Evolutionary conservation across 2,888 invertebrate species (phyloP).

Genomic region (Hyalella azteca): DNA sequence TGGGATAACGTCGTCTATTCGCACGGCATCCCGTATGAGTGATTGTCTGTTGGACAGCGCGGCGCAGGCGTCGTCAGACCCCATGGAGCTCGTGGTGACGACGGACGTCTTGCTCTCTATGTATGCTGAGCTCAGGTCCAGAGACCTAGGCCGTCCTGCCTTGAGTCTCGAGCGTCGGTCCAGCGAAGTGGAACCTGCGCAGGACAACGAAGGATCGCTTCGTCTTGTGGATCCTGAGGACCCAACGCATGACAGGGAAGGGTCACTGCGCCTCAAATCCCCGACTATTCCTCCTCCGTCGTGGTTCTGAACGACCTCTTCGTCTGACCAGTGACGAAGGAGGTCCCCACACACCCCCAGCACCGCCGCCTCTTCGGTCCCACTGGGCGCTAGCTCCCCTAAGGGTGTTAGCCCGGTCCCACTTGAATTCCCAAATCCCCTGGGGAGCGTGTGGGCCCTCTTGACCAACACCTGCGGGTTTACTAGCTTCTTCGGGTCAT

Average conservation of each 20-base stretch:
- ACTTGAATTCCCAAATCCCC: not conserved
- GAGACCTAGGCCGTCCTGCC: conserved; percentile 78
- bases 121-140: conserved; percentile 86
- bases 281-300: conserved; percentile 82
- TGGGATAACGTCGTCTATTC: conserved; percentile 1
- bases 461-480: conserved; percentile 38
- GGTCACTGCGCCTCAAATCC: conserved; percentile 72
- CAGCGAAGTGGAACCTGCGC: conserved; percentile 73
- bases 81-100: conserved; percentile 85
- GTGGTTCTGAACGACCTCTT: conserved; percentile 74
- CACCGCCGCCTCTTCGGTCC: conserved; percentile 67
- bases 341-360: conserved; percentile 87
- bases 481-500: conserved; percentile 59
- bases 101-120: conserved; percentile 82
- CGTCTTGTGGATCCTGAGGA: too few species aligned
- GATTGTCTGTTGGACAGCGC: not conserved
- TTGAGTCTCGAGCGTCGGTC: conserved; percentile 82
- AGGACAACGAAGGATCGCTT: too few species aligned
- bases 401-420: not conserved
- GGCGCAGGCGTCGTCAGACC: conserved; percentile 65
- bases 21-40: conserved; percentile 63
- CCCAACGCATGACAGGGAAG: conserved; percentile 61
- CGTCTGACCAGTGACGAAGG: conserved; percentile 58
- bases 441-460: conserved; percentile 37
- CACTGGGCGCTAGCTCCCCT: not conserved